phyloP scores from a whole-genome alignment of 2,797 vertebrate species.

The Lindbergichthys nudifrons region DNA sequence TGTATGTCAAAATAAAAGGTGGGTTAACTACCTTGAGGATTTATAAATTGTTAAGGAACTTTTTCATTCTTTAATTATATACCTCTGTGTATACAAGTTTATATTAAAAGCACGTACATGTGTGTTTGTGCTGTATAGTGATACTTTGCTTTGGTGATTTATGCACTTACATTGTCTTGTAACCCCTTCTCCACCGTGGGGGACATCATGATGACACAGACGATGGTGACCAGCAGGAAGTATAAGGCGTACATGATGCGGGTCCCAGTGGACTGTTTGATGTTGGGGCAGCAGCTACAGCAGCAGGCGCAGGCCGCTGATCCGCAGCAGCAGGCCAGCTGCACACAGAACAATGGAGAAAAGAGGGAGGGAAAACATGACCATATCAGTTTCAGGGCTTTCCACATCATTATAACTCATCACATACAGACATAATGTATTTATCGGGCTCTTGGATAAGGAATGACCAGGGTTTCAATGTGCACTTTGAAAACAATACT shows the following conservation, averaged over 20 bases:
- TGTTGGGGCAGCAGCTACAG: constrained; percentile 94
- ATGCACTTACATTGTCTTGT: constrained; percentile 65
- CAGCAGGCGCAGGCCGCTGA: constrained; percentile 92
- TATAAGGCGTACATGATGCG: constrained; percentile 95
- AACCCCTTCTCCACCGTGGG: constrained; percentile 87
- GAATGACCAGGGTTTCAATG: not conserved
- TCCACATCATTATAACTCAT: constrained; percentile 15
- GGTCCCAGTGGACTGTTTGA: constrained; percentile 96
- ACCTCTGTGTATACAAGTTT: not conserved
- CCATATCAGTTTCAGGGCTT: constrained; percentile 7
- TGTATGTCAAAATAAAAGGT: too few species aligned
- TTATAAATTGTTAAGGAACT: too few species aligned
- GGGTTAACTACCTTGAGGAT: too few species aligned
- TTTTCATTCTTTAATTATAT: not conserved
- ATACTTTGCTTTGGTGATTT: not conserved
- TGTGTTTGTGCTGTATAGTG: not conserved
- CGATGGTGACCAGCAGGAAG: constrained; percentile 91
- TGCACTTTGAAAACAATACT: constrained; percentile 3
- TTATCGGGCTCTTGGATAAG: not conserved
- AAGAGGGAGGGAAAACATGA: constrained; percentile 15
- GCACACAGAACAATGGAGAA: constrained; percentile 34
- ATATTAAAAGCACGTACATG: not conserved
- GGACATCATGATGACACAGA: constrained; percentile 97
- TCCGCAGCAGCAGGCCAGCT: constrained; percentile 98
- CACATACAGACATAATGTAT: constrained; percentile 9